These are phyloP conservation scores for Euplexia lucipara DNA, from an alignment of 2,888 invertebrate species.

Conservation along the genomic window DNA sequence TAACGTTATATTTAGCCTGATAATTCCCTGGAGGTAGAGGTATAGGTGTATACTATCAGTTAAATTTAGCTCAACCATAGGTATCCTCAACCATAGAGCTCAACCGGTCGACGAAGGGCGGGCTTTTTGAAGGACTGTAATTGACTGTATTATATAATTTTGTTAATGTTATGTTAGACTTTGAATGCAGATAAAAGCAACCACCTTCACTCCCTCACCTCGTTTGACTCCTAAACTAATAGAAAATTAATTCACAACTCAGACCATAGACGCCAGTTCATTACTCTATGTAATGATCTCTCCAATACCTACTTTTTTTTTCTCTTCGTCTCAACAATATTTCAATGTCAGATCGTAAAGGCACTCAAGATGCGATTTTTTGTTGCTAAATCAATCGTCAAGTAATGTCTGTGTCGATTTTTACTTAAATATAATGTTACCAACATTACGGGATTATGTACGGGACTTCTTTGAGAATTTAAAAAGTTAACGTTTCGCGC, in stretches of 20 bases:
- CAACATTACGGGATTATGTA: conserved; percentile 66
- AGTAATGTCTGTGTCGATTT: conserved; percentile 48
- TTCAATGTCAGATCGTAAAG: conserved; percentile 52
- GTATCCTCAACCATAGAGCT: no score
- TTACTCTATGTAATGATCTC: conserved; percentile 50
- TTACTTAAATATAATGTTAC: conserved; percentile 56
- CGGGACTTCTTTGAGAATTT: conserved; percentile 61
- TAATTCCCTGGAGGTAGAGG: no score
- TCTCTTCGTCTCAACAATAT: conserved; percentile 33
- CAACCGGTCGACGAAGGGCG: no score
- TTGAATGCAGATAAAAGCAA: background rate
- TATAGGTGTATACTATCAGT: no score
- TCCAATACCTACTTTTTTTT: conserved; percentile 43
- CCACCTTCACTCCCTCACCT: conserved; percentile 6
- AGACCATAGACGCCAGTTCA: conserved; percentile 53
- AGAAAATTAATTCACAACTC: conserved; percentile 31
- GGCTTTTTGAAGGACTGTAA: no score
- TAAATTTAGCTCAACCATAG: no score
- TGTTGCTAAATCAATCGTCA: conserved; percentile 45
- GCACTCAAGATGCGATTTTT: conserved; percentile 44
- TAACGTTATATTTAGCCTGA: no score
- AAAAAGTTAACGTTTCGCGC: conserved; percentile 23
- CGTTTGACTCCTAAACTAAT: conserved; percentile 15
- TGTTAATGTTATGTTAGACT: no score
- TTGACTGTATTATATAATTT: no score